A percentile compares a stretch with the other conserved stretches of the same genome.
phyloP scores from a whole-genome alignment of 2,888 invertebrate species.

The Nephrotoma appendiculata region DNA sequence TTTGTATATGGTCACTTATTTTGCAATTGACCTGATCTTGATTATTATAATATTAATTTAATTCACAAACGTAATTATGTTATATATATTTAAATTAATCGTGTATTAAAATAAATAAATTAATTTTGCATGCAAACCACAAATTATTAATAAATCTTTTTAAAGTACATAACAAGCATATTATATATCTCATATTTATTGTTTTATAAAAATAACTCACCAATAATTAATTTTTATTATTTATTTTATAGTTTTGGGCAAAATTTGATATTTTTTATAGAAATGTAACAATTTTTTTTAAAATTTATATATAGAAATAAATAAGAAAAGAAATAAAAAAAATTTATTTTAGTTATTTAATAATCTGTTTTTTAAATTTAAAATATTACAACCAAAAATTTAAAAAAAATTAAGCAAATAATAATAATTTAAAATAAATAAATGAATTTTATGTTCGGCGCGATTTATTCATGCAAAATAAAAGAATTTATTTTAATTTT shows the following conservation, averaged over 20 bases:
- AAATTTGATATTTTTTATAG: not conserved
- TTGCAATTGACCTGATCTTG: not conserved
- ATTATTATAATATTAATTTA: not conserved
- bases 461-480: not conserved
- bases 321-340: not conserved
- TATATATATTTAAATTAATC: not conserved
- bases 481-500: not conserved
- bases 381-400: not conserved
- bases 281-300: not conserved
- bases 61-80: not conserved
- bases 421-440: not conserved
- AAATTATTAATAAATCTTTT: not conserved
- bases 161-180: not conserved
- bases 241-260: not conserved
- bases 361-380: not conserved
- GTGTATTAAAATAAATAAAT: not conserved
- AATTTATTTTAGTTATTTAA: not conserved
- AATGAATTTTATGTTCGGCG: not conserved
- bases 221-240: not conserved
- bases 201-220: not conserved
- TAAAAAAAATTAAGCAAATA: not conserved
- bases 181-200: not conserved
- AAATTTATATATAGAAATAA: not conserved
- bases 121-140: not conserved
- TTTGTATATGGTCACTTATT: not conserved